Conservation (phyloP, 2,888 invertebrate species). For the Acleris emargana region DNA sequence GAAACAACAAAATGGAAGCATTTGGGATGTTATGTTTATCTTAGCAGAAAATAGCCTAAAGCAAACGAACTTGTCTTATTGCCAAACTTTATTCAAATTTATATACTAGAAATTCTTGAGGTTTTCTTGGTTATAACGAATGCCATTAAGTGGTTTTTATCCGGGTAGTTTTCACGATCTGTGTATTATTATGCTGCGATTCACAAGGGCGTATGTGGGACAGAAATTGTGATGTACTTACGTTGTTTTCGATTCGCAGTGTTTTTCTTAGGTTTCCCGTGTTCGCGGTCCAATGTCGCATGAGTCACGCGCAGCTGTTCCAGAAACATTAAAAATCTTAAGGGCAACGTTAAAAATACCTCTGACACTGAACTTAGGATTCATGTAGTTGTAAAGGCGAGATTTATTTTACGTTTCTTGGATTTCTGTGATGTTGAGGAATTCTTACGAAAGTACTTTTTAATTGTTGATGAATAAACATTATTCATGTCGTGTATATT, state of each 20-base stretch:
- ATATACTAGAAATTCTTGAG: conserved; percentile 58
- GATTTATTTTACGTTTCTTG: conserved; percentile 24
- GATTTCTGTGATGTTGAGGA: conserved; percentile 24
- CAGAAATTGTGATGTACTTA: conserved; percentile 4
- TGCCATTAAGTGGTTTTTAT: conserved; percentile 47
- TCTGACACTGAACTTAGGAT: conserved; percentile 56
- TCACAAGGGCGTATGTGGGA: conserved; percentile 3
- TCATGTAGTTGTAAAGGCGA: conserved; percentile 23
- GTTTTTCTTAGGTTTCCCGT: conserved; percentile 60
- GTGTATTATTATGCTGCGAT: conserved; percentile 29
- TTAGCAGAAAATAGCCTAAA: conserved; percentile 64
- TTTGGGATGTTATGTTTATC: conserved; percentile 66
- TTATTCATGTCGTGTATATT: too few species aligned
- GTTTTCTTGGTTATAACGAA: conserved; percentile 41
- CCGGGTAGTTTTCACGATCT: conserved; percentile 58
- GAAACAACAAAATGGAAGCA: conserved; percentile 63
- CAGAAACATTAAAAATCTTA: conserved; percentile 74
- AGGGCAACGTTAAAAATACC: conserved; percentile 70
- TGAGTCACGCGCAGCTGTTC: conserved; percentile 78
- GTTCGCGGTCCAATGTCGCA: conserved; percentile 71
- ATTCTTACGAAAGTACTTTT: conserved; percentile 31
- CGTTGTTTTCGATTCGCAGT: conserved; percentile 56
- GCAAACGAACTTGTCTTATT: conserved; percentile 57
- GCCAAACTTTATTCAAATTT: conserved; percentile 64
- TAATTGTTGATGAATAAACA: conserved; percentile 24